Conservation (phyloP, 2,888 invertebrate genomes). For the Xylota segnis region DNA sequence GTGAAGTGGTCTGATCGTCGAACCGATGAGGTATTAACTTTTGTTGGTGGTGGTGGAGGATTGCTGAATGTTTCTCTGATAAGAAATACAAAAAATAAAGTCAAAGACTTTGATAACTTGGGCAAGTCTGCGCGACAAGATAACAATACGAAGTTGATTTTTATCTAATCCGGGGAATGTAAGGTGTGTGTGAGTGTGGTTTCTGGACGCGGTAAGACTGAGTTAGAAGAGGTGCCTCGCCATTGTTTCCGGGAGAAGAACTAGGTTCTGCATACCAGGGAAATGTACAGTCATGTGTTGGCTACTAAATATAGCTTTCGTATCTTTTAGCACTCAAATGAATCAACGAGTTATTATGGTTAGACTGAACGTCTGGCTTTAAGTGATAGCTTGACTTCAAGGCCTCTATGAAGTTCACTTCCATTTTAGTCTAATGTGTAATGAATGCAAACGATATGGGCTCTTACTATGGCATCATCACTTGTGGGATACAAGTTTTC, state of each 20-base stretch:
- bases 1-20: conserved; percentile 18
- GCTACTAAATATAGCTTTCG: background rate
- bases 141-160: conserved; percentile 38
- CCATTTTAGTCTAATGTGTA: too few species aligned
- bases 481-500: too few species aligned
- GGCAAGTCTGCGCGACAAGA: conserved; percentile 15
- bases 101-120: conserved; percentile 19
- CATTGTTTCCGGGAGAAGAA: background rate
- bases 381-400: too few species aligned
- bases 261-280: background rate
- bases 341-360: background rate
- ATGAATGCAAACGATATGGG: too few species aligned
- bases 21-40: conserved; percentile 40
- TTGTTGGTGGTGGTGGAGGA: conserved; percentile 14
- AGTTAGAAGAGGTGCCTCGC: background rate
- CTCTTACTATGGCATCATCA: too few species aligned
- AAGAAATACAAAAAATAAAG: conserved; percentile 15
- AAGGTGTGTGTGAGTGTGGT: conserved; percentile 17
- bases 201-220: background rate
- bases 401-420: too few species aligned
- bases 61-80: conserved; percentile 18
- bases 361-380: too few species aligned
- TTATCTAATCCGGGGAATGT: conserved; percentile 39
- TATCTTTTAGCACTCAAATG: background rate
- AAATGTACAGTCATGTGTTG: background rate